These are phyloP conservation scores for Suillia variegata DNA, from an alignment of 2,888 invertebrate species.

Conservation along the genomic window DNA sequence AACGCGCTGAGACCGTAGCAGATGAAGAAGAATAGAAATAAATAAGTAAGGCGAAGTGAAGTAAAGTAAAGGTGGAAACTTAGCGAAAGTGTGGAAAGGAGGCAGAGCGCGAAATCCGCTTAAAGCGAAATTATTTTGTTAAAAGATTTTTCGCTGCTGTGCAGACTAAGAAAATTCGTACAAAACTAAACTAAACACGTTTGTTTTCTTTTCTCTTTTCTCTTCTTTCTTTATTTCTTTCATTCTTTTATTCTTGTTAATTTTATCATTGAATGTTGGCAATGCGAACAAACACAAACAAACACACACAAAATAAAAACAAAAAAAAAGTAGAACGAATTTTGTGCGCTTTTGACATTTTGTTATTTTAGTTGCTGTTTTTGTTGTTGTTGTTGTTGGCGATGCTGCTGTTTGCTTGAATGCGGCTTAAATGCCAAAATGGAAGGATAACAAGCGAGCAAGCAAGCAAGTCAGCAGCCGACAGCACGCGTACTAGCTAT, in stretches of 20 bases:
- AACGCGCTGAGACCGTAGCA: too few relatives aligned
- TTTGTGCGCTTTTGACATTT: neutral
- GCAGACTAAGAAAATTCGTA: too few relatives aligned
- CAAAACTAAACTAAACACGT: too few relatives aligned
- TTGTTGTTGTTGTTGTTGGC: slow-evolving; percentile 2
- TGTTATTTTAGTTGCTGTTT: neutral
- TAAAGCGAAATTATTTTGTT: slow-evolving; percentile 2
- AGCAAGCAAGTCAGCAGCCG: neutral
- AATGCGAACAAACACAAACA: too few relatives aligned
- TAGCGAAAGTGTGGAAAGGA: too few relatives aligned
- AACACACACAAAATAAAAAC: neutral
- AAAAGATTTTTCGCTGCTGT: neutral
- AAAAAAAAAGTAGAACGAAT: too few relatives aligned
- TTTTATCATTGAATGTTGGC: too few relatives aligned
- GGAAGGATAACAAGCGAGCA: neutral
- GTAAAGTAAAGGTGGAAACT: too few relatives aligned
- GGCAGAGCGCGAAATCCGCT: neutral
- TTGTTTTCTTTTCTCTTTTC: too few relatives aligned
- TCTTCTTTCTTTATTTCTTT: too few relatives aligned
- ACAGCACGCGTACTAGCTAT: too few relatives aligned
- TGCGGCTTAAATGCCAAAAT: neutral
- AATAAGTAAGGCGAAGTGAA: neutral
- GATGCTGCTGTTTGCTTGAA: neutral
- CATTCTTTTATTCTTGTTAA: too few relatives aligned
- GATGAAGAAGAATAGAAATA: neutral